A percentile compares a stretch with the other conserved stretches of the same genome.
Conservation (phyloP, 2,888 invertebrate genomes). For the Tanypteryx hageni region DNA sequence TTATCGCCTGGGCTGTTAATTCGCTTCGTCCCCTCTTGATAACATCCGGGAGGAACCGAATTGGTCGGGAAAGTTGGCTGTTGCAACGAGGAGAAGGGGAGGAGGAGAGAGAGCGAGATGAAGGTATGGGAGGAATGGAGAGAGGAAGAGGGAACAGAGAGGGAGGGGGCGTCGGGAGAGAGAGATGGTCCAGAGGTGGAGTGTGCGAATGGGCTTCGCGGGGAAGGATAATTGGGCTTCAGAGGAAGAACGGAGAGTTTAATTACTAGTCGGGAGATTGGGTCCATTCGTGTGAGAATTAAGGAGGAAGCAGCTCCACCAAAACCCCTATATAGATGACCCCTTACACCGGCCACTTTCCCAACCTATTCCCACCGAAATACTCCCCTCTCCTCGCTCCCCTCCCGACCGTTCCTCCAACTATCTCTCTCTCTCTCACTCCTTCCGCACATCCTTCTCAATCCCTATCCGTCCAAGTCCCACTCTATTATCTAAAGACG, state of each 20-base stretch:
- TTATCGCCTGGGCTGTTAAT: not conserved
- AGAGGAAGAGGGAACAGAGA: not conserved
- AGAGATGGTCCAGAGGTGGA: not conserved
- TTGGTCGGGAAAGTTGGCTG: constrained; percentile 7
- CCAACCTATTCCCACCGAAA: constrained; percentile 19
- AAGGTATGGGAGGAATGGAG: not conserved
- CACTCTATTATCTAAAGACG: not conserved
- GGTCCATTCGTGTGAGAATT: constrained; percentile 63
- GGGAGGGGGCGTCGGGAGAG: no score
- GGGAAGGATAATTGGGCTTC: constrained; percentile 47
- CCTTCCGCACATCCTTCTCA: not conserved
- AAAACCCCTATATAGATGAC: constrained; percentile 52
- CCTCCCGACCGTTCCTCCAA: not conserved
- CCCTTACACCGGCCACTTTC: constrained; percentile 39
- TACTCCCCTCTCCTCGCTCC: not conserved
- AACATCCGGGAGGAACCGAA: not conserved
- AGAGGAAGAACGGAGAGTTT: constrained; percentile 57
- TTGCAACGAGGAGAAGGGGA: not conserved
- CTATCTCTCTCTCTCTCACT: not conserved
- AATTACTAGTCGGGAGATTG: constrained; percentile 61
- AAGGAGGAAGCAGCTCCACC: constrained; percentile 53
- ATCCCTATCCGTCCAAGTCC: constrained; percentile 15
- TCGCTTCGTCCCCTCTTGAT: not conserved
- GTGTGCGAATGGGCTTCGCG: constrained; percentile 40
- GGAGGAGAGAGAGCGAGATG: not conserved